Base-by-base conservation (phyloP, 1,140 invertebrate genomes). In the Drosophila melanica region DNA sequence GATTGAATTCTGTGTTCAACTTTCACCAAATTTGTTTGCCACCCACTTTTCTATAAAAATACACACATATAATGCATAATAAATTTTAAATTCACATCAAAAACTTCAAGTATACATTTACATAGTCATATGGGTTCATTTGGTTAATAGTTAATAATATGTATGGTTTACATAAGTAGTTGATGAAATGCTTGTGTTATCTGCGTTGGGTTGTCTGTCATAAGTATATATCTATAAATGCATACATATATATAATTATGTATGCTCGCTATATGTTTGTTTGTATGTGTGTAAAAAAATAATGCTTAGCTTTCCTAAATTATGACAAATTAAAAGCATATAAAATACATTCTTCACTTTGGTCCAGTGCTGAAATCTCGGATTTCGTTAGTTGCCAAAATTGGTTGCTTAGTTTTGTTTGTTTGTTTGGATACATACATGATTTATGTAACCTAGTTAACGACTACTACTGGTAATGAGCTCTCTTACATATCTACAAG, bases 331-430 rank as follows among this genome's bases (percentile, higher is more conserved):
- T 87, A 87, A 87, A 84, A 85, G 65, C 73, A 77, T 68, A 77
- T 48, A 77, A 87, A 89, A 80, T 89, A 89, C 79, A 84, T 89
- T 84, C 62, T 80, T 84, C 67, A 89, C 77, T 89, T 89, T 89
- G 84, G 84, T 89, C 79, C 84, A 89, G 84, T 89, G 77, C 69
- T 80, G 86, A 89, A 89, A 89, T 89, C 84, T 89, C 84, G 70
- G 84, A 89, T 89, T 89, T 77, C 85, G 51, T 84, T 89, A 82
- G 79, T 89, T 80, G 54, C 73, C 79, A 81, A 81, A 76, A 89
- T 57, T 42, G 55, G 45, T 67, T 58, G 44, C 42, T 50, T 45
- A 60, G 55, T 60, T 68, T 67, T 18, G 54, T 33, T 47, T 45
- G 47, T 18, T 47, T 9, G 14, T 71, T 45, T 12, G 51, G 9